Evolutionary conservation across 2,113 vertebrate species (phyloP), one percentile per base, ranked within the genome.

Genomic region (Solenodon paradoxus): DNA sequence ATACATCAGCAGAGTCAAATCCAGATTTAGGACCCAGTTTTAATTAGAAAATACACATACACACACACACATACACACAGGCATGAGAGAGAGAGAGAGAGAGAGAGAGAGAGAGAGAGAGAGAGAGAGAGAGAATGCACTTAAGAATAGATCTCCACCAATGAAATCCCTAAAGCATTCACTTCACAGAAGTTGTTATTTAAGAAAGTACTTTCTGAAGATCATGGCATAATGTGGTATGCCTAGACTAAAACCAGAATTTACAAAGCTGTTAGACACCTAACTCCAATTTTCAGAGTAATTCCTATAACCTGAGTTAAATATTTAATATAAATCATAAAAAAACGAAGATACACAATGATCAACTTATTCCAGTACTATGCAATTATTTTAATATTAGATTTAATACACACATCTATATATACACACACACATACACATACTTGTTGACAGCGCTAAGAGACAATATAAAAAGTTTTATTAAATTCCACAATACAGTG

Each of bases 131-230:
- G 90, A 91, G 75, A 79, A 87, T 59, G 32, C 40, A 84, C 74
- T 92, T 94, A 80, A 81, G 19, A 66, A 64, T 5, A 6, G 1
- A 5, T n/a, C 93, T 53, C 11, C 87, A 57, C 66, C 22, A 49
- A 92, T 66, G 85, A 94, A 97, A 86, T 93, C 12, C 17, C 59
- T 96, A 96, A 94, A 95, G 79, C 68, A 95, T 42, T 96, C 79
- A 80, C 40, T 81, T 80, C 40, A 95, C 19, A 90, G 49, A 53
- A 69, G 17, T n/a, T 55, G 1, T 5, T 97, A 15, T 91, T 96
- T 94, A 92, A 94, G 83, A 95, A 94, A 28, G 2, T 95, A 17
- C 3, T 84, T 89, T 95, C 6, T 92, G 68, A 96, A 93, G 86
- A 47, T 75, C 30, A 53, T 92, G 20, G 79, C 28, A 95, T 87